A percentile compares a stretch with the other conserved stretches of the same genome.
Evolutionary conservation across 2,888 invertebrate species (phyloP).

Genomic region (Laothoe populi): DNA sequence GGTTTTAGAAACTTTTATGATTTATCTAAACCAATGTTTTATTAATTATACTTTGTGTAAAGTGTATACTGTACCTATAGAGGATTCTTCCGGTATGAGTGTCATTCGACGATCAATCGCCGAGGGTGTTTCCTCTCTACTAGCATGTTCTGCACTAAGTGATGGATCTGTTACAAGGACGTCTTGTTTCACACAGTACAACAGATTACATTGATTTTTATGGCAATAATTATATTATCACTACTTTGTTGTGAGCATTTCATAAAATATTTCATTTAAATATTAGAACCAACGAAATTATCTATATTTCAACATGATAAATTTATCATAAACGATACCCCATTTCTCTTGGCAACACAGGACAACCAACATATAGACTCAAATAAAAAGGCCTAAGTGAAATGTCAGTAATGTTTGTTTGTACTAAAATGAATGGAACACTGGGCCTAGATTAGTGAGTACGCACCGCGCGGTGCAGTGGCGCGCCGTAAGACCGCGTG

Average conservation of each 20-base stretch:
- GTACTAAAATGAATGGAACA: neutral
- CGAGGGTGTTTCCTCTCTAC: constrained; percentile 64
- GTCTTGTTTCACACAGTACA: constrained; percentile 35
- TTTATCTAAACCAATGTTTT: neutral
- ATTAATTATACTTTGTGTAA: constrained; percentile 25
- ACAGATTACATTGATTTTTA: neutral
- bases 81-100: constrained; percentile 62
- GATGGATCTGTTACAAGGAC: constrained; percentile 62
- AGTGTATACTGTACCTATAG: constrained; percentile 28
- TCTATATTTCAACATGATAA: no score
- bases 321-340: no score
- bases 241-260: neutral
- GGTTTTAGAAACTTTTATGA: constrained; percentile 4
- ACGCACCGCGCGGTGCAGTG: constrained; percentile 88
- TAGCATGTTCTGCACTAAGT: constrained; percentile 54
- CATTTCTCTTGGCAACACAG: neutral
- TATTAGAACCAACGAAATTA: no score
- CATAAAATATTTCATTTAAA: neutral
- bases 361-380: neutral
- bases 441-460: constrained; percentile 43
- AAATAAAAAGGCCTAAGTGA: neutral
- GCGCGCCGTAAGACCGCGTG: constrained; percentile 92
- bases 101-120: constrained; percentile 75
- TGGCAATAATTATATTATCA: neutral
- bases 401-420: neutral